phyloP scores from a whole-genome alignment of 2,797 vertebrate species.

The Phalloptychus januarius region DNA sequence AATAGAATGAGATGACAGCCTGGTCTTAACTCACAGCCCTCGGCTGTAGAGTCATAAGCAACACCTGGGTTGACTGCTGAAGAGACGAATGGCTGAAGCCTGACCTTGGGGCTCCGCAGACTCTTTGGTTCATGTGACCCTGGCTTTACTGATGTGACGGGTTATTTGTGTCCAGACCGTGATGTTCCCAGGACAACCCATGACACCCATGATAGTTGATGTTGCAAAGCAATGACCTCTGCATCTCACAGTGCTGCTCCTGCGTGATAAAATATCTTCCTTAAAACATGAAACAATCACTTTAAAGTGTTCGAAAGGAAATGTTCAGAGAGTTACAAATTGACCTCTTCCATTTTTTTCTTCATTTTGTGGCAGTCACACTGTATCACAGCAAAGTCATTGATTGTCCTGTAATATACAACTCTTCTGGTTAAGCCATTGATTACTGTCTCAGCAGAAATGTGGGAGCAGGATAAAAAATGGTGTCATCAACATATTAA shows the following conservation, averaged over 20 bases:
- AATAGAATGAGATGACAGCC: conserved; percentile 50
- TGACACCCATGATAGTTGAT: conserved; percentile 39
- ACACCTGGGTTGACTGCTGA: conserved; percentile 43
- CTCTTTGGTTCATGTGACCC: conserved; percentile 51
- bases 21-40: conserved; percentile 55
- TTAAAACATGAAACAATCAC: not conserved
- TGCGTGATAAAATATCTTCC: not conserved
- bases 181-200: conserved; percentile 43
- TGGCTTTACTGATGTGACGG: conserved; percentile 54
- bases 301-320: not conserved
- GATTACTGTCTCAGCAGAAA: conserved; percentile 67
- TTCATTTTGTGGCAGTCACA: conserved; percentile 18
- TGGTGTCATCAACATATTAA: conserved; percentile 67
- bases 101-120: conserved; percentile 63
- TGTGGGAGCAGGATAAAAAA: conserved; percentile 51
- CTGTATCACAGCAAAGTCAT: conserved; percentile 40
- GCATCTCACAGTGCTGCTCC: not conserved
- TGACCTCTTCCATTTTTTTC: not conserved
- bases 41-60: conserved; percentile 43
- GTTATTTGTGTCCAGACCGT: conserved; percentile 54
- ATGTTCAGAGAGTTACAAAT: conserved; percentile 7
- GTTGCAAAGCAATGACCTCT: not conserved
- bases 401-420: conserved; percentile 61
- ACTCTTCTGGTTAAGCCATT: conserved; percentile 52
- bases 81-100: conserved; percentile 54